Conservation (phyloP, 2,797 vertebrate species). For the Scyliorhinus canicula region DNA sequence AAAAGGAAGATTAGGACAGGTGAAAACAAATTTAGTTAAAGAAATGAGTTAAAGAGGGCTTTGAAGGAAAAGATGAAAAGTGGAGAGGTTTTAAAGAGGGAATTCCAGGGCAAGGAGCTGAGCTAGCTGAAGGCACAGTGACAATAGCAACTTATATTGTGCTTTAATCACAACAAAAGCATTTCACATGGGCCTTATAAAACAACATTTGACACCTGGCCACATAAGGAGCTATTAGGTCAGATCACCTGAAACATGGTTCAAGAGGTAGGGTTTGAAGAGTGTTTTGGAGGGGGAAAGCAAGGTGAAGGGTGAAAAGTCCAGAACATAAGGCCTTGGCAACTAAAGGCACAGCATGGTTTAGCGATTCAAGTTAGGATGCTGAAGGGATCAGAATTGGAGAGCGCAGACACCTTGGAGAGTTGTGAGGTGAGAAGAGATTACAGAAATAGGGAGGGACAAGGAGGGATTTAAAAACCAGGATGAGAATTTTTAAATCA, state of each 20-base stretch:
- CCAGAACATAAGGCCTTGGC: not conserved
- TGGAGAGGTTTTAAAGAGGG: not conserved
- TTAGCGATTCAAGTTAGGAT: too few species aligned
- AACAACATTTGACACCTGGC: not conserved
- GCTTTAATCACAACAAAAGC: not conserved
- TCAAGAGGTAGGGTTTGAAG: not conserved
- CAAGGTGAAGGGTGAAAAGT: not conserved
- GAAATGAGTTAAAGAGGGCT: not conserved
- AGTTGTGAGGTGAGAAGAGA: too few species aligned
- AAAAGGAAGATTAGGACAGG: not conserved
- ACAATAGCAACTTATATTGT: not conserved
- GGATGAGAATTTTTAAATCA: too few species aligned
- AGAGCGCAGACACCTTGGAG: too few species aligned
- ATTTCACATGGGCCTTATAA: not conserved
- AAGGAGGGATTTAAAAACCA: too few species aligned
- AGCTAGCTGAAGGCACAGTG: not conserved
- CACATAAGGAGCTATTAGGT: not conserved
- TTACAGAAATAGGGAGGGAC: too few species aligned
- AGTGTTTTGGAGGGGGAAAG: not conserved
- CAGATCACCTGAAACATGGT: not conserved
- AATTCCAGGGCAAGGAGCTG: not conserved
- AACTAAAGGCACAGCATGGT: not conserved
- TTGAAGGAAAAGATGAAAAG: not conserved
- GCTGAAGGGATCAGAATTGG: too few species aligned
- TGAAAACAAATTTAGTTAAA: not conserved